Evolutionary conservation across 2,797 vertebrate species (phyloP), one percentile per base, ranked within the genome.

Genomic region (Ctenopoma kingsleyae): DNA sequence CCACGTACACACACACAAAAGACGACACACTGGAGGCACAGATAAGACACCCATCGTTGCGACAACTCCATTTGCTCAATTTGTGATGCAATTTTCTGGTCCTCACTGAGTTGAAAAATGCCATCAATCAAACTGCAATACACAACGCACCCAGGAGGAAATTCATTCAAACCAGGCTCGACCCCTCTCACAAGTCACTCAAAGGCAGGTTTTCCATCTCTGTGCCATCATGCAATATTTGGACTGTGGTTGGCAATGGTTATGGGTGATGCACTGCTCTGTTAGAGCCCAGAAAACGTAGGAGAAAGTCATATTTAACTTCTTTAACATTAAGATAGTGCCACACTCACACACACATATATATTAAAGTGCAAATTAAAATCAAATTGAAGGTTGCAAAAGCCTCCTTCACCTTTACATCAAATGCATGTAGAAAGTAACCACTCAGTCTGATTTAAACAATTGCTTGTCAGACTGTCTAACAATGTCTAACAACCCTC

Each of bases 21-120:
- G 60, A 27, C 19, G 43, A 77, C 72, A 67, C 59, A 55, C 52
- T 36, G 59, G 48, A 65, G 75, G 40, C 61, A 36, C 54, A 78
- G 83, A 82, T 81, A 85, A 83, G 77, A 81, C 76, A 50, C 52
- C 63, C 16, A 57, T 69, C 53, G 60, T 81, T 78, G 75, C 58
- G 12, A 32, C n/a, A 60, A 76, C 82, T 81, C 67, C 60, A 74
- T 77, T 82, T 27, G 17, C 47, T 57, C 55, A 30, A 77, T 78
- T 78, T 86, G 77, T 85, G 83, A 87, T 85, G 80, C 64, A 84
- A 85, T 89, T 83, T 83, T 58, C 61, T 69, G 68, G 27, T 77
- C 64, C 60, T 78, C 74, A 52, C 68, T 19, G 51, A 75, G 62
- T 52, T 78, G 71, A 82, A 78, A 87, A 85, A 84, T 2, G 41